These are phyloP conservation scores for Monochamus alternatus DNA, from an alignment of 2,888 invertebrate species.

Conservation along the genomic window DNA sequence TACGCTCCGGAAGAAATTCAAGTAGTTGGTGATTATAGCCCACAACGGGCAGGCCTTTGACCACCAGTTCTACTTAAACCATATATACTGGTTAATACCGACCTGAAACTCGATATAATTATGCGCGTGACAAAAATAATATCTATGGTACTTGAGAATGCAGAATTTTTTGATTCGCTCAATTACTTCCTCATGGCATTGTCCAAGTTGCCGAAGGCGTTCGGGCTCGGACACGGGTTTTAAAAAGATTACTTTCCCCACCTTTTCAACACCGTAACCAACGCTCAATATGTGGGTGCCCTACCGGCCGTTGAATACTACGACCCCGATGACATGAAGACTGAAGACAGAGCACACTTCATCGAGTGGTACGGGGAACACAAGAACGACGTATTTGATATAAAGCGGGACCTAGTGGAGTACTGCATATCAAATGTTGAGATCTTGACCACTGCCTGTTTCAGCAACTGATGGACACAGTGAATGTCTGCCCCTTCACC, in stretches of 20 bases:
- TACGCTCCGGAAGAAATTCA: constrained; percentile 3
- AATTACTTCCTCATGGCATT: constrained; percentile 48
- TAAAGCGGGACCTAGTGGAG: constrained; percentile 56
- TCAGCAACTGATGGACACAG: constrained; percentile 49
- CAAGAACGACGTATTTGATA: constrained; percentile 51
- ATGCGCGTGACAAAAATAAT: constrained; percentile 48
- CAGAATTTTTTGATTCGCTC: constrained; percentile 55
- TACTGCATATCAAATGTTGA: constrained; percentile 55
- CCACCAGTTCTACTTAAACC: constrained; percentile 36
- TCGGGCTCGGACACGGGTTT: background rate
- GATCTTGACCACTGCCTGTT: constrained; percentile 54
- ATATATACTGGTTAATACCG: constrained; percentile 24
- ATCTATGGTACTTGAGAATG: constrained; percentile 35
- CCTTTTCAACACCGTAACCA: background rate
- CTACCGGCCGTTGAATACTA: background rate
- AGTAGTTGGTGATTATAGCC: constrained; percentile 21
- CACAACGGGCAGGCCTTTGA: constrained; percentile 33
- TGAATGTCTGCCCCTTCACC: constrained; percentile 54
- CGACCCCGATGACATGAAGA: background rate
- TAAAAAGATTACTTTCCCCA: background rate
- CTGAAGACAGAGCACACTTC: background rate
- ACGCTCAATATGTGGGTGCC: background rate
- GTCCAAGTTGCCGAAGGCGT: background rate
- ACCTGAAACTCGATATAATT: constrained; percentile 37
- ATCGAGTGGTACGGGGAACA: constrained; percentile 39